These are phyloP conservation scores for Clamator glandarius DNA, from an alignment of 2,797 vertebrate species.

Conservation along the genomic window DNA sequence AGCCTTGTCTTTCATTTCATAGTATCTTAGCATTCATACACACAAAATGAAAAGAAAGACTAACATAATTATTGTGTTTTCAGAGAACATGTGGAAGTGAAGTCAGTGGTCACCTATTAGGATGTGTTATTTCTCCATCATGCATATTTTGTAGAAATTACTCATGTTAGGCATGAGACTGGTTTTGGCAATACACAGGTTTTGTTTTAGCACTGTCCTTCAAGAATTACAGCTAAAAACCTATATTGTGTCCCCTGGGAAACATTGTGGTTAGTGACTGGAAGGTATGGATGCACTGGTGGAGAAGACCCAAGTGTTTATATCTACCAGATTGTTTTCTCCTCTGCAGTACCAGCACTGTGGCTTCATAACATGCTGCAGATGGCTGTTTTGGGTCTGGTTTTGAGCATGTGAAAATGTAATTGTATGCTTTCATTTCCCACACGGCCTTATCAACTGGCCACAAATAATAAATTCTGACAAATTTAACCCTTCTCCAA, in stretches of 20 bases:
- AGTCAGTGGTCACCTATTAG: background rate
- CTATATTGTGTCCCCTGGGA: background rate
- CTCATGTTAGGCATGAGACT: background rate
- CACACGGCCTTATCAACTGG: background rate
- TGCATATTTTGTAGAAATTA: background rate
- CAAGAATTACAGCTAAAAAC: background rate
- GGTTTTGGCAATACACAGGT: background rate
- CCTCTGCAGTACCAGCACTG: background rate
- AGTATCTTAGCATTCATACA: background rate
- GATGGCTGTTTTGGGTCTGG: background rate
- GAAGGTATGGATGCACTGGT: rapidly evolving
- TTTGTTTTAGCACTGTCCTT: background rate
- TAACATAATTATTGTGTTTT: background rate
- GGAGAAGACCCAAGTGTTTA: background rate
- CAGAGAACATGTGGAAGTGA: background rate
- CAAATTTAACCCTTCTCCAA: background rate
- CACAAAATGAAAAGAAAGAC: background rate
- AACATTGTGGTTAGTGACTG: background rate
- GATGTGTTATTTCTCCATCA: background rate
- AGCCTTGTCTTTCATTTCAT: background rate
- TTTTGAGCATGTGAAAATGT: rapidly evolving
- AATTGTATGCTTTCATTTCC: background rate
- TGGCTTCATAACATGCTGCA: rapidly evolving
- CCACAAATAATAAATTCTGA: background rate
- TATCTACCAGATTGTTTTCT: background rate